These are phyloP conservation scores for Cinclus mexicanus DNA, from an alignment of 2,113 vertebrate species.

Conservation along the genomic window DNA sequence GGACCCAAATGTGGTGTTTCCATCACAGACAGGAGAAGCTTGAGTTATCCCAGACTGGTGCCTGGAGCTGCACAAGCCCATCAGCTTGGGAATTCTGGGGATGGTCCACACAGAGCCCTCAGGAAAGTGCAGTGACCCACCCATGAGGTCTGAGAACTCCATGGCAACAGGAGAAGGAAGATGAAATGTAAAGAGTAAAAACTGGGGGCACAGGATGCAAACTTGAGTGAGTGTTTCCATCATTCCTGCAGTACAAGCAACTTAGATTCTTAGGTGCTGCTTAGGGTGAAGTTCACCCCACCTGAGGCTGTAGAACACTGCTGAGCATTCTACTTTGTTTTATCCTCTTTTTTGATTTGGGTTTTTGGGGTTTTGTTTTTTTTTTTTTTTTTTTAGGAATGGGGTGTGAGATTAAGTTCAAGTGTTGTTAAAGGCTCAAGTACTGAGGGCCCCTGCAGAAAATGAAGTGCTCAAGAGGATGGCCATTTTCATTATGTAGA, in stretches of 20 bases:
- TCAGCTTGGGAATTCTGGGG: not conserved
- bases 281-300: not conserved
- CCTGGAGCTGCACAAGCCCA: not conserved
- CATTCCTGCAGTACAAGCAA: rapidly evolving
- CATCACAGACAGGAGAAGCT: not conserved
- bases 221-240: not conserved
- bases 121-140: not conserved
- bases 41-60: not conserved
- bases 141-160: not conserved
- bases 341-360: not conserved
- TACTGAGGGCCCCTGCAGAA: not conserved
- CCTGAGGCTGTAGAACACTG: not conserved
- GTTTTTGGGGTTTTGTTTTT: not conserved
- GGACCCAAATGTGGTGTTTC: not conserved
- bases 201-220: not conserved
- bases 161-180: not conserved
- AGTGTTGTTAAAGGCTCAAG: not conserved
- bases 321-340: not conserved
- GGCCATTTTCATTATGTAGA: slow-evolving; percentile 22
- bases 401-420: not conserved
- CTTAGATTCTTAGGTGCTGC: not conserved
- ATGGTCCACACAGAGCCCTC: not conserved
- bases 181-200: not conserved
- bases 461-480: slow-evolving; percentile 3
- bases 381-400: not conserved